Evolutionary conservation across 2,113 vertebrate genomes (phyloP).

Genomic region (Gadus chalcogrammus): DNA sequence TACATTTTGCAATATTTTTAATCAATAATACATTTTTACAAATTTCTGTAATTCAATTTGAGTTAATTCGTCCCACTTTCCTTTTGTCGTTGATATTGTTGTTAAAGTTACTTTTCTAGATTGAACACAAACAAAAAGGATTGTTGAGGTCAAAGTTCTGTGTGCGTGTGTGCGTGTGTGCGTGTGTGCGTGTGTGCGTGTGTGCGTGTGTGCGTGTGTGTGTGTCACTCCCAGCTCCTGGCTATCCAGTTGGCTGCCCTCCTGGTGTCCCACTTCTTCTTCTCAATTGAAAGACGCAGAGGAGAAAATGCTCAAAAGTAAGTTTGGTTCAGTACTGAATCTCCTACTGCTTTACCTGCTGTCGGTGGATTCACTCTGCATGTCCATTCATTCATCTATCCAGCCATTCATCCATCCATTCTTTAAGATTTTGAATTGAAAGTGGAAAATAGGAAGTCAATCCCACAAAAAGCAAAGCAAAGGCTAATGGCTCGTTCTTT

Average conservation of each 20-base stretch:
- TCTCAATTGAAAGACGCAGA: slow-evolving; percentile 88
- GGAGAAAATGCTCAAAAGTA: slow-evolving; percentile 90
- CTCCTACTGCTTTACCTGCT: no score
- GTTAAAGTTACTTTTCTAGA: neutral
- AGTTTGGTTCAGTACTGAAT: slow-evolving; percentile 39
- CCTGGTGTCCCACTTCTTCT: slow-evolving; percentile 90
- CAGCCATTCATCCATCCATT: no score
- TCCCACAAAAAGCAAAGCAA: no score
- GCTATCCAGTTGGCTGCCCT: slow-evolving; percentile 87
- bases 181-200: slow-evolving; percentile 4
- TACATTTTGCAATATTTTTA: no score
- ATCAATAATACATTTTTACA: no score
- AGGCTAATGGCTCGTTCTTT: no score
- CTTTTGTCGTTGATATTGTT: no score
- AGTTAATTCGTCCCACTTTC: no score
- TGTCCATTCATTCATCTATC: neutral
- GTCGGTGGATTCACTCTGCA: no score
- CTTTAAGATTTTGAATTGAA: no score
- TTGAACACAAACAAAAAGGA: neutral
- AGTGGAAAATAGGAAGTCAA: no score
- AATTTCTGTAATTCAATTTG: no score
- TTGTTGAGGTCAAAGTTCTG: neutral
- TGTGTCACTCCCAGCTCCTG: slow-evolving; percentile 73
- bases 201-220: slow-evolving; percentile 14
- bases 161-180: slow-evolving; percentile 8